Evolutionary conservation across 1,140 invertebrate species (phyloP).

Genomic region (Lutraria rhynchaena): DNA sequence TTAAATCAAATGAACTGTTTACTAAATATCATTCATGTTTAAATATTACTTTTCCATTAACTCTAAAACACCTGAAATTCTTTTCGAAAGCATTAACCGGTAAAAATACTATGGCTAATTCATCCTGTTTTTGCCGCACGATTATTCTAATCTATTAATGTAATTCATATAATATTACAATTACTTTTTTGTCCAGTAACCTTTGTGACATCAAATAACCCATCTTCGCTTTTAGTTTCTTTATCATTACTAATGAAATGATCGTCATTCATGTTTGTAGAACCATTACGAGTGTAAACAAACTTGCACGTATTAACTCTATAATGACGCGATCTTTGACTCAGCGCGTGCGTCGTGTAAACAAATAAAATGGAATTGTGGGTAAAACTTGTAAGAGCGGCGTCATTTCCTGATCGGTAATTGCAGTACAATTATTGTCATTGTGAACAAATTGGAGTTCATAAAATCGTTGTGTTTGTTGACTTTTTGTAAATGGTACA

Average conservation of each 20-base stretch:
- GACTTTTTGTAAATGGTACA: background rate
- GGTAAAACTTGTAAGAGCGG: conserved; percentile 18
- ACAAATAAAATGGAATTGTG: conserved; percentile 45
- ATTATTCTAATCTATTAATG: too few relatives aligned
- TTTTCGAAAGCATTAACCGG: too few relatives aligned
- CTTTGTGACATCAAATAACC: too few relatives aligned
- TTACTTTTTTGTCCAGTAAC: too few relatives aligned
- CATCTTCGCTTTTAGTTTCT: conserved; percentile 3
- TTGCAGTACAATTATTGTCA: conserved; percentile 37
- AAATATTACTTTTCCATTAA: too few relatives aligned
- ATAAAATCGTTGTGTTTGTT: conserved; percentile 15
- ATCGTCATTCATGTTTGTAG: conserved; percentile 45
- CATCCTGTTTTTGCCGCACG: too few relatives aligned
- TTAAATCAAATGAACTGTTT: too few relatives aligned
- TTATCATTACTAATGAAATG: conserved; percentile 27
- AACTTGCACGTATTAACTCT: conserved; percentile 30
- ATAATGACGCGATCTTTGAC: conserved; percentile 59
- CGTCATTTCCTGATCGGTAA: conserved; percentile 42
- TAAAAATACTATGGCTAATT: too few relatives aligned
- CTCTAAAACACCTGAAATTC: too few relatives aligned
- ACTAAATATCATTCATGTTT: too few relatives aligned
- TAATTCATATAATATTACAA: too few relatives aligned
- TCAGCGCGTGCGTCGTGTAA: conserved; percentile 48
- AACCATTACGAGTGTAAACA: conserved; percentile 52
- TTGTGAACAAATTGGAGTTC: conserved; percentile 9